Evolutionary conservation across 2,797 vertebrate species (phyloP).

Genomic region (Naso thynnoides): DNA sequence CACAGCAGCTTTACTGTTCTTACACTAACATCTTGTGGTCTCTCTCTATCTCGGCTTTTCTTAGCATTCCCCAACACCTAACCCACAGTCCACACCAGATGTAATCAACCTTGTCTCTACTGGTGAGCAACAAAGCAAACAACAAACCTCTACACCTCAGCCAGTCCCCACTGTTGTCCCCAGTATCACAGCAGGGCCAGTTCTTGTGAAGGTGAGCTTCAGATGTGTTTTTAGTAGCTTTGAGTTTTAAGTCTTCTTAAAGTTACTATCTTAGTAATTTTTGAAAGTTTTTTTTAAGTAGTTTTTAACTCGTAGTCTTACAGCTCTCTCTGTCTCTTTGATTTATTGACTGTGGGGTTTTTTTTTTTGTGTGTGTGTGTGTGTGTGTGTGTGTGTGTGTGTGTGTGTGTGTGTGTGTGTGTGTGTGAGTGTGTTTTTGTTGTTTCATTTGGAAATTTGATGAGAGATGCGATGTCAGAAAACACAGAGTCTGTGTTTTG

Average conservation of each 20-base stretch:
- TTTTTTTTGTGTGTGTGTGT: slow-evolving; percentile 44
- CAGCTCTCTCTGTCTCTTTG: slow-evolving; percentile 17
- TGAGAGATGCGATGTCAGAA: slow-evolving; percentile 36
- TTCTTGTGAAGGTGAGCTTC: slow-evolving; percentile 91
- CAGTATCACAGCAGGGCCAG: slow-evolving; percentile 81
- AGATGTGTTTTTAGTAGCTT: background rate
- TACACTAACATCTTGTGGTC: slow-evolving; percentile 50
- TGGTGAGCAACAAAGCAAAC: slow-evolving; percentile 80
- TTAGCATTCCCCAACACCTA: slow-evolving; percentile 86
- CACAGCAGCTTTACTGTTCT: slow-evolving; percentile 41
- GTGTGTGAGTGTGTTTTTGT: too few species aligned
- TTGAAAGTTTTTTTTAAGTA: slow-evolving; percentile 7
- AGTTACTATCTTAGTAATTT: background rate
- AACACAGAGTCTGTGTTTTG: slow-evolving; percentile 60
- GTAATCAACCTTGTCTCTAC: slow-evolving; percentile 82
- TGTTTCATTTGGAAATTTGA: slow-evolving; percentile 53
- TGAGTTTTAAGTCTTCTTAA: background rate
- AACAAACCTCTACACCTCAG: slow-evolving; percentile 72
- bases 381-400: too few species aligned
- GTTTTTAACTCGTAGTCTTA: background rate
- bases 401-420: too few species aligned
- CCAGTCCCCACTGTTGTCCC: slow-evolving; percentile 69
- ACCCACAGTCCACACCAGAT: slow-evolving; percentile 84
- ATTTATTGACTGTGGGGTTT: slow-evolving; percentile 39
- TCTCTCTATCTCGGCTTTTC: slow-evolving; percentile 67